Conservation (phyloP, 2,797 vertebrate species). For the Rhinophrynus dorsalis region DNA sequence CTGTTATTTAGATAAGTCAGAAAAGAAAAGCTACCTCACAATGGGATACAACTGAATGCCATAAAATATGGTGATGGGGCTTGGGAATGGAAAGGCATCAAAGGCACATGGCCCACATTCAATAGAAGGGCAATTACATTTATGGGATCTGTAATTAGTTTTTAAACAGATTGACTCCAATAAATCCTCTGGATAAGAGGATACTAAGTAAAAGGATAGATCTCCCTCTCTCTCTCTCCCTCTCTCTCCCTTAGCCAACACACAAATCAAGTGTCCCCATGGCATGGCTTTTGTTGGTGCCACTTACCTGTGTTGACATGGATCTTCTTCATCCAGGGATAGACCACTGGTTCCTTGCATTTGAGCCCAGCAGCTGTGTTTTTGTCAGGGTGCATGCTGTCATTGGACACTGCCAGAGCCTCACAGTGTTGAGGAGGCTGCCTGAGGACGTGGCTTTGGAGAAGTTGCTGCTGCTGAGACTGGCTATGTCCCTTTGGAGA, state of each 20-base stretch:
- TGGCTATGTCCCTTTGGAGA: slow-evolving; percentile 52
- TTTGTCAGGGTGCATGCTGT: slow-evolving; percentile 72
- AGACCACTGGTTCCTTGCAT: slow-evolving; percentile 92
- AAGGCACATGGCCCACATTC: slow-evolving; percentile 86
- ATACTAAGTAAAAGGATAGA: slow-evolving; percentile 67
- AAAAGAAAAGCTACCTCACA: slow-evolving; percentile 69
- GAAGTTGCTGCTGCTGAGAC: slow-evolving; percentile 58
- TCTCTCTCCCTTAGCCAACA: slow-evolving; percentile 33
- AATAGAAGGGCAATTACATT: slow-evolving; percentile 92
- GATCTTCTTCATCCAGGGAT: slow-evolving; percentile 99
- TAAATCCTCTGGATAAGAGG: slow-evolving; percentile 90
- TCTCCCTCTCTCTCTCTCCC: background rate
- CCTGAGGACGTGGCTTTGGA: slow-evolving; percentile 69
- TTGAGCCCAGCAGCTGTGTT: slow-evolving; percentile 62
- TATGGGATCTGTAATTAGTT: slow-evolving; percentile 97
- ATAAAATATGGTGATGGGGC: slow-evolving; percentile 75
- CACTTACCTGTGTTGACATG: slow-evolving; percentile 94
- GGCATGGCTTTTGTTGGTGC: slow-evolving; percentile 63
- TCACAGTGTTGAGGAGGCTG: slow-evolving; percentile 69
- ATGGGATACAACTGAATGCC: slow-evolving; percentile 72
- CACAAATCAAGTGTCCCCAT: slow-evolving; percentile 45
- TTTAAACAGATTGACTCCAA: slow-evolving; percentile 91
- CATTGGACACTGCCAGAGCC: slow-evolving; percentile 75
- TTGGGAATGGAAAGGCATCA: slow-evolving; percentile 89
- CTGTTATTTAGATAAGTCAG: slow-evolving; percentile 67